A percentile compares a stretch with the other conserved stretches of the same genome.
These are phyloP conservation scores for Catajapyx aquilonaris DNA, from an alignment of 1,140 invertebrate species.

Conservation along the genomic window DNA sequence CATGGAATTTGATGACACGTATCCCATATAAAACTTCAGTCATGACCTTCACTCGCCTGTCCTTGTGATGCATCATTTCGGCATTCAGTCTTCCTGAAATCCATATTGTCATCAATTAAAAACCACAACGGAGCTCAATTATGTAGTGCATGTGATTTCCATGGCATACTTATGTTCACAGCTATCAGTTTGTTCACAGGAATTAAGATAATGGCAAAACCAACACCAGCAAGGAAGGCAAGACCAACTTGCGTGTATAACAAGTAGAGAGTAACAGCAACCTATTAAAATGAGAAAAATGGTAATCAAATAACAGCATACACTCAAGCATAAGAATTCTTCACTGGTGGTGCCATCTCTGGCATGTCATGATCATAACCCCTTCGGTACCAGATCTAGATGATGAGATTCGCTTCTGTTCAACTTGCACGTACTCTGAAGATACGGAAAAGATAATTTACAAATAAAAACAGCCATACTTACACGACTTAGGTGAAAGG, in stretches of 20 bases:
- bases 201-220: slow-evolving; percentile 69
- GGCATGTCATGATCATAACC: no score
- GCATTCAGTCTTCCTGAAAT: slow-evolving; percentile 41
- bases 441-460: no score
- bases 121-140: no score
- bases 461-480: no score
- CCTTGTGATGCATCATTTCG: slow-evolving; percentile 80
- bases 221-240: slow-evolving; percentile 73
- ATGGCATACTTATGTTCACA: slow-evolving; percentile 51
- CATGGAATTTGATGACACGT: slow-evolving; percentile 71
- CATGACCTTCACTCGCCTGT: slow-evolving; percentile 68
- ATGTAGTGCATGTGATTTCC: no score
- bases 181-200: slow-evolving; percentile 86
- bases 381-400: no score
- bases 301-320: not conserved
- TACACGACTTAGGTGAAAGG: no score
- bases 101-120: no score
- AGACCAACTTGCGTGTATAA: slow-evolving; percentile 71
- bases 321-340: not conserved
- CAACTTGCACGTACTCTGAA: no score
- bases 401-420: no score
- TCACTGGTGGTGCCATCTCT: not conserved
- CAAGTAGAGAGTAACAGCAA: slow-evolving; percentile 57
- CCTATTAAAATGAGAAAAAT: slow-evolving; percentile 30
- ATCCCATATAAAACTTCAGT: slow-evolving; percentile 75